These are phyloP conservation scores for Neocrepidodera transversa DNA, from an alignment of 2,888 invertebrate species.

Conservation along the genomic window DNA sequence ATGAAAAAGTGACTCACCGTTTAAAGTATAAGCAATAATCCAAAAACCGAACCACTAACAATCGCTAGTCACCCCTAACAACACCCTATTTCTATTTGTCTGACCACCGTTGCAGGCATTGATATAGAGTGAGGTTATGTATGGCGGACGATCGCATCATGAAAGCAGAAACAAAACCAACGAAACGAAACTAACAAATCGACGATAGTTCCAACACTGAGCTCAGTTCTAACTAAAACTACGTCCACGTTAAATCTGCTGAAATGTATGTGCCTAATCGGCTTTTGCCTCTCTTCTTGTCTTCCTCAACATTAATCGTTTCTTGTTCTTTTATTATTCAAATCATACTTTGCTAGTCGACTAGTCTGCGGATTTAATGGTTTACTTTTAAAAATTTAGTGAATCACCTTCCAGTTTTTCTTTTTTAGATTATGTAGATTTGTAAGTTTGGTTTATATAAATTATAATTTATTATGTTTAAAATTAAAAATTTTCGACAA, in stretches of 20 bases:
- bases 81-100: background rate
- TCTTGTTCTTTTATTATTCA: slow-evolving; percentile 8
- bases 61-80: background rate
- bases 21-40: background rate
- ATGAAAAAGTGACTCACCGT: slow-evolving; percentile 11
- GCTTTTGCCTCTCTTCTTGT: slow-evolving; percentile 10
- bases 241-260: too few species aligned
- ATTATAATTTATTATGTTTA: too few species aligned
- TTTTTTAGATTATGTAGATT: slow-evolving; percentile 16
- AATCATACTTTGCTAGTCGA: background rate
- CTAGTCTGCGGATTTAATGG: background rate
- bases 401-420: background rate
- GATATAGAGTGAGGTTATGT: slow-evolving; percentile 17
- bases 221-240: too few species aligned
- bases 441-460: too few species aligned
- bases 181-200: background rate
- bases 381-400: background rate
- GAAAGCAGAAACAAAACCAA: background rate
- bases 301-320: background rate
- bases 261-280: slow-evolving; percentile 29
- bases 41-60: background rate
- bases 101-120: background rate
- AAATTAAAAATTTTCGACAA: too few species aligned
- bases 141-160: slow-evolving; percentile 2
- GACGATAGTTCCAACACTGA: slow-evolving; percentile 22